Evolutionary conservation across 2,113 vertebrate species (phyloP), one percentile per base, ranked within the genome.

Genomic region (Actenoides lindsayi): DNA sequence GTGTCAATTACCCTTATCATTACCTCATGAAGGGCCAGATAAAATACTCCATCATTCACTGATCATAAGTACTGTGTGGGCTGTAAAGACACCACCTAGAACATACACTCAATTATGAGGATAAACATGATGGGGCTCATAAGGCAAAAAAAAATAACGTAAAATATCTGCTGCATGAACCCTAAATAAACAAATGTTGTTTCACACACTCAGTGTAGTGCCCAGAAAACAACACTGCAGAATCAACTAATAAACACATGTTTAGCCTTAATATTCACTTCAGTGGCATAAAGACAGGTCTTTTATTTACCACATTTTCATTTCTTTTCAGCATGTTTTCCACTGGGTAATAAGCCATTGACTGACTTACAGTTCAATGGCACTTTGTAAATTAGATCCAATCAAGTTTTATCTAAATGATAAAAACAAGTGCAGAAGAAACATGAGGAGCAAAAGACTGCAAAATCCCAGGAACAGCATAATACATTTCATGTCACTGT

Each of bases 151-250:
- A 83, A 8, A 90, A 71, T 30, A 62, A 91, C 64, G 53, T 41
- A 79, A 92, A 92, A 77, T 94, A 94, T 60, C 65, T 89, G 12
- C 65, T 65, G 67, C 78, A 77, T 90, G 83, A 93, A 94, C 48
- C 9, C 46, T 77, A 93, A 91, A 87, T 83, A 96, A 94, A 94
- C 33, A 89, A 91, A 92, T 74, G 75, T 77, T 33, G 14, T 88
- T 90, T 74, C 41, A 80, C 33, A 53, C 0, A 12, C 51, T 60
- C 86, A 83, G 70, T 76, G 63, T 80, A 63, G 10, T 75, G 75
- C 35, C 54, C 86, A 67, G 62, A 31, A 80, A 91, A 87, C 78
- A 93, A 70, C 30, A 35, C 48, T 24, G 23, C 28, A 12, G 76
- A 90, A 95, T 92, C 75, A 67, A 35, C 15, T 30, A 30, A 23